These are phyloP conservation scores for Caenorhabditis elegans DNA, from an alignment of 1,140 invertebrate species.

Conservation along the genomic window WBcel235 BX284604.4:16429501-16430000, in stretches of 20 bases:
- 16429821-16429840: not conserved
- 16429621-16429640: not conserved
- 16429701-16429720: not conserved
- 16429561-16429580: slow-evolving; percentile 9
- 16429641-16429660: not conserved
- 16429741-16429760: not conserved
- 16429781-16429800: not conserved
- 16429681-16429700: not conserved
- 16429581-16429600: not conserved
- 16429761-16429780: not conserved
- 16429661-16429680: not conserved
- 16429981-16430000: no score
- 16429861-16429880: no score
- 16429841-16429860: no score
- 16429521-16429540: slow-evolving; percentile 43
- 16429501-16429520: slow-evolving; percentile 40
- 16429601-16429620: no score
- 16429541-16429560: slow-evolving; percentile 27
- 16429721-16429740: not conserved
- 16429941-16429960: no score
- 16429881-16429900: no score
- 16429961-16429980: no score
- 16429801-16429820: not conserved
- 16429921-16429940: no score
- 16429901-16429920: no score